These are phyloP conservation scores for Caerostris darwini DNA, from an alignment of 1,140 invertebrate species.

Conservation along the genomic window DNA sequence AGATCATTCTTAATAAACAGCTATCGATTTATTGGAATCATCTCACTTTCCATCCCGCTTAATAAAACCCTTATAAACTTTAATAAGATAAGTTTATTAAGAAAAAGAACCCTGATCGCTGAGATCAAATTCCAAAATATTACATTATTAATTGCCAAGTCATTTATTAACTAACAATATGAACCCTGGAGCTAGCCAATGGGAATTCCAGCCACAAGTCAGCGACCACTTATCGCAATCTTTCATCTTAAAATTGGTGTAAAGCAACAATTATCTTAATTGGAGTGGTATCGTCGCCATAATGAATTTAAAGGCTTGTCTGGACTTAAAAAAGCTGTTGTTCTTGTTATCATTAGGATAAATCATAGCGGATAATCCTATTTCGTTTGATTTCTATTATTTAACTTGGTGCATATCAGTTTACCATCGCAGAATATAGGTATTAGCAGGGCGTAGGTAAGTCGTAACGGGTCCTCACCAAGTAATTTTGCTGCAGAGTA, in stretches of 20 bases:
- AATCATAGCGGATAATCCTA: neutral
- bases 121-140: neutral
- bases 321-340: neutral
- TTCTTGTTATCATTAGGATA: neutral
- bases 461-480: neutral
- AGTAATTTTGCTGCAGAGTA: neutral
- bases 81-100: neutral
- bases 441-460: slow-evolving; percentile 1
- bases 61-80: neutral
- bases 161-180: neutral
- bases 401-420: neutral
- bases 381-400: slow-evolving; percentile 15
- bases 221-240: slow-evolving; percentile 5
- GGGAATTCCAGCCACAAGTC: slow-evolving; percentile 9
- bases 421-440: neutral
- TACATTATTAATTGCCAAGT: neutral
- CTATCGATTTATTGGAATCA: too few relatives aligned
- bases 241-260: neutral
- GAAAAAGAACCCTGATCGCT: neutral
- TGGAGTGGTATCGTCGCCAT: neutral
- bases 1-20: too few relatives aligned
- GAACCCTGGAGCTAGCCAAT: neutral
- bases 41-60: too few relatives aligned
- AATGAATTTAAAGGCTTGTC: slow-evolving; percentile 36
- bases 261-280: slow-evolving; percentile 37